phyloP scores from a whole-genome alignment of 1,140 invertebrate genomes.

The Sminthurides bifidus region DNA sequence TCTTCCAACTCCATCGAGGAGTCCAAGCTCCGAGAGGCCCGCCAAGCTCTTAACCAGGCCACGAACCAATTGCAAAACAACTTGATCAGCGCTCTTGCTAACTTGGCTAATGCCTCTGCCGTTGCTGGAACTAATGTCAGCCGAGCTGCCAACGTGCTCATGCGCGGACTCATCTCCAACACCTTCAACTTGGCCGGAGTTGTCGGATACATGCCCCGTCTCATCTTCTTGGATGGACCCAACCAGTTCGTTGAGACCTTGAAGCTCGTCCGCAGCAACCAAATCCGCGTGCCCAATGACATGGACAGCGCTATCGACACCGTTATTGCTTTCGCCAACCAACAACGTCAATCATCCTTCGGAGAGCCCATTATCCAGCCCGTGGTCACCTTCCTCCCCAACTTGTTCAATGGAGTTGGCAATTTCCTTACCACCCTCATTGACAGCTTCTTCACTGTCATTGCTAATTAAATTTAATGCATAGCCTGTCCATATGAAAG shows the following conservation, averaged over 20 bases:
- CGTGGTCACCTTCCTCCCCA: slow-evolving; percentile 23
- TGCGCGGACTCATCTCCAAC: slow-evolving; percentile 29
- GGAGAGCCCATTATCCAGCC: slow-evolving; percentile 18
- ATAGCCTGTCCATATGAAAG: too few species aligned
- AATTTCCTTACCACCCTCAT: slow-evolving; percentile 22
- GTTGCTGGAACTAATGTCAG: slow-evolving; percentile 27
- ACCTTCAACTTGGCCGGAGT: slow-evolving; percentile 19
- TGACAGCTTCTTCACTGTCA: slow-evolving; percentile 27
- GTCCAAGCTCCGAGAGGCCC: slow-evolving; percentile 25
- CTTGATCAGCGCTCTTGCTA: slow-evolving; percentile 20
- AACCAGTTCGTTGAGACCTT: slow-evolving; percentile 30
- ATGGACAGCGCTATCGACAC: slow-evolving; percentile 30
- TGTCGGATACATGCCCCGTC: slow-evolving; percentile 28
- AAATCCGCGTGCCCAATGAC: slow-evolving; percentile 25
- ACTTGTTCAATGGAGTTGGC: slow-evolving; percentile 21
- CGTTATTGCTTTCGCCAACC: slow-evolving; percentile 26
- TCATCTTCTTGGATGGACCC: slow-evolving; percentile 31
- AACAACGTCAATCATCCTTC: slow-evolving; percentile 18
- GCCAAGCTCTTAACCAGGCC: slow-evolving; percentile 27
- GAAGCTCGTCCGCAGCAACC: slow-evolving; percentile 27
- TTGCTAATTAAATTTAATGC: slow-evolving; percentile 6
- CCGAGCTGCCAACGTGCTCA: slow-evolving; percentile 22
- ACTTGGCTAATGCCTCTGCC: slow-evolving; percentile 25
- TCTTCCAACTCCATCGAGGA: slow-evolving; percentile 3
- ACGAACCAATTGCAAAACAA: slow-evolving; percentile 20